A percentile compares a stretch with the other conserved stretches of the same genome.
Conservation (phyloP, 2,888 invertebrate species). For the Nasonia oneida region DNA sequence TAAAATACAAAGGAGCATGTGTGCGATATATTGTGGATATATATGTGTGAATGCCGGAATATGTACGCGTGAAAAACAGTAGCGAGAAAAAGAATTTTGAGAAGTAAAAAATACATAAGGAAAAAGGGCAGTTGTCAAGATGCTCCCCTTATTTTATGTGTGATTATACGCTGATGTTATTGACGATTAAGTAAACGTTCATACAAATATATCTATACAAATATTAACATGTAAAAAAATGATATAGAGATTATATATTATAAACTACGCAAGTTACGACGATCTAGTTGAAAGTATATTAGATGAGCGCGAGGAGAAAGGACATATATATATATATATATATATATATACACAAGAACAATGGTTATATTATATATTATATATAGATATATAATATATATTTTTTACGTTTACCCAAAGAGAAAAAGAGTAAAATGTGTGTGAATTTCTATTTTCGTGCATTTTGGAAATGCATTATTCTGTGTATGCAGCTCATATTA, state of each 20-base stretch:
- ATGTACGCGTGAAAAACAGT: conserved; percentile 2
- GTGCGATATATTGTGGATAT: conserved; percentile 27
- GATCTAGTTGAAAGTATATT: conserved; percentile 60
- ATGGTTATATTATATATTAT: conserved; percentile 49
- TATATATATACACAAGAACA: conserved; percentile 62
- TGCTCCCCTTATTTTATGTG: conserved; percentile 66
- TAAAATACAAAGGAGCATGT: conserved; percentile 44
- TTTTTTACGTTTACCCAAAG: conserved; percentile 77
- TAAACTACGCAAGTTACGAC: conserved; percentile 61
- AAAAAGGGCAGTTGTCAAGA: conserved; percentile 54
- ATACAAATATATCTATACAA: conserved; percentile 61
- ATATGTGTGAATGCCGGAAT: conserved; percentile 15
- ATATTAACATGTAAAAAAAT: conserved; percentile 61
- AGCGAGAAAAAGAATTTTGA: conserved; percentile 35
- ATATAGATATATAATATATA: conserved; percentile 65
- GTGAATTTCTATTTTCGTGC: conserved; percentile 60
- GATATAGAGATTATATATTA: conserved; percentile 74
- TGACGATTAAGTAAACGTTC: conserved; percentile 67
- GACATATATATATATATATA: conserved; percentile 57
- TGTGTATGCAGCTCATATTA: conserved; percentile 30
- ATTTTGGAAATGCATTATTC: conserved; percentile 46
- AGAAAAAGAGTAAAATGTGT: conserved; percentile 66
- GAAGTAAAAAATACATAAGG: conserved; percentile 38
- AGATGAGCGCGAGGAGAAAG: conserved; percentile 57
- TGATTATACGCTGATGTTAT: conserved; percentile 73